Base-by-base conservation (phyloP, 2,113 vertebrate genomes). In the Phodopus roborovskii region DNA sequence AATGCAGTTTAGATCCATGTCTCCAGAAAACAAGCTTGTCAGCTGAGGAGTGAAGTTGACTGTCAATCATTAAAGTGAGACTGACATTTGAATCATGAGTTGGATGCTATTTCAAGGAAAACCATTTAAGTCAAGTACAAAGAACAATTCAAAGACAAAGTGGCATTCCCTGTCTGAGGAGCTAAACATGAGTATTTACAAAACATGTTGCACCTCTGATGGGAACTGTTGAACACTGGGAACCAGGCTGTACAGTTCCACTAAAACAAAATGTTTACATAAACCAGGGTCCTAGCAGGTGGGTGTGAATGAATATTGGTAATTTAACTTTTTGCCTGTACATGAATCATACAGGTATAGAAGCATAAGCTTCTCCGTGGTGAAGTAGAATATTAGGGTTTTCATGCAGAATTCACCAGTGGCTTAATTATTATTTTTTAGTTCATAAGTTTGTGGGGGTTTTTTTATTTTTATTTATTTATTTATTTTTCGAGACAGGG, bases 21-120 rank as follows among this genome's bases (percentile, higher is more conserved):
- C 81, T 88, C 85, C 30, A 28, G 64, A 86, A 95, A 79, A 58
- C 70, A 75, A 85, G 68, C 20, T 83, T 68, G 68, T 50, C 26
- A 42, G 73, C 36, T 5, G 3, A 58, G 22, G 28, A 74, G 33
- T 12, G n/a, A 22, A 45, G n/a, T 53, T 53, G 4, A 62, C 3
- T 68, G 7, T 20, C 70, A 30, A 11, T 42, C 45, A 1, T 88
- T 48, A 70, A 2, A 79, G 20, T 28, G 60, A 5, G 58, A n/a
- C 8, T 50, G 28, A 85, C n/a, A 64, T 96, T 82, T n/a, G 66
- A 26, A 66, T 39, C 30, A 36, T 74, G 92, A 50, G 73, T 97
- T 53, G 36, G 42, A 90, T 56, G 82, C 39, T 20, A 5, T 75
- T 66, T 53, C 82, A 90, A 93, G 70, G 33, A 68, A 79, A 87